Evolutionary conservation across 2,113 vertebrate species (phyloP).

Genomic region (Motacilla alba): DNA sequence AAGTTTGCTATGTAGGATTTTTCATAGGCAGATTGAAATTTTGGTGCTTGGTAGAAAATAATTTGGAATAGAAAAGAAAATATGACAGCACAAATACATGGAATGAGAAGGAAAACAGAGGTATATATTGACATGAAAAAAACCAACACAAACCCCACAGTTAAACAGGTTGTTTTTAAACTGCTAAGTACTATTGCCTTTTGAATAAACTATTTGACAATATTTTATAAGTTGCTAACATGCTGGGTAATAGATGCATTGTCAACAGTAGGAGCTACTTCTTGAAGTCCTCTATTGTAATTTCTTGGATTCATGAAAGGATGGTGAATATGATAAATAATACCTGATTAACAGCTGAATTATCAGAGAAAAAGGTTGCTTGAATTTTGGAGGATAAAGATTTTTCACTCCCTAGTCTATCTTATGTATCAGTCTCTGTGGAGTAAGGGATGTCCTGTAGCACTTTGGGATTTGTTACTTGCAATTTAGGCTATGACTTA

Average conservation of each 20-base stretch:
- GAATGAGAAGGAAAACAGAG: not conserved
- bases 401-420: not conserved
- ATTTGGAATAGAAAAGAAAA: not conserved
- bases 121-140: not conserved
- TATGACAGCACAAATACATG: not conserved
- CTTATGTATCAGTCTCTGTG: not conserved
- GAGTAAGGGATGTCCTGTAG: not conserved
- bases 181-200: not conserved
- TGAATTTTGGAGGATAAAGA: not conserved
- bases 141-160: not conserved
- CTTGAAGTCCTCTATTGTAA: not conserved
- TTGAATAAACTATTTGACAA: not conserved
- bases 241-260: not conserved
- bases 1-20: not conserved
- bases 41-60: not conserved
- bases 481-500: not conserved
- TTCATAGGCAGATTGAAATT: not conserved
- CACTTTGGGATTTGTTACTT: not conserved
- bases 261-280: not conserved
- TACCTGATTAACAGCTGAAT: not conserved
- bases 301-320: not conserved
- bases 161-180: not conserved
- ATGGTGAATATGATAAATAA: not conserved
- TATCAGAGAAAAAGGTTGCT: not conserved
- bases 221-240: not conserved